These are phyloP conservation scores for Tragopan temminckii DNA, from an alignment of 2,797 vertebrate species.

Conservation along the genomic window DNA sequence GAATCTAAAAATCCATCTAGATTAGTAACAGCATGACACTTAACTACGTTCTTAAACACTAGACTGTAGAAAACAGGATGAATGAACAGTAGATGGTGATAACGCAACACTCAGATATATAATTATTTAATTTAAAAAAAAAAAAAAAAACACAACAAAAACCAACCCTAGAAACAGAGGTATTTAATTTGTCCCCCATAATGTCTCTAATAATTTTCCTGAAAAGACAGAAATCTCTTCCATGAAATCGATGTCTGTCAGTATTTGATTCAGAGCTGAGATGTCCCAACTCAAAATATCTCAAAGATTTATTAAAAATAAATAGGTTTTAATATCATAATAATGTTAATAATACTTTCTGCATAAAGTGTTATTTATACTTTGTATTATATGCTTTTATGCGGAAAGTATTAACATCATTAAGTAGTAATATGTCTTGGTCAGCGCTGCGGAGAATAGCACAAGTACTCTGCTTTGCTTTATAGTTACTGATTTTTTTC, in stretches of 20 bases:
- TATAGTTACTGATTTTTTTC: background rate
- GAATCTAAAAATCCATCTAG: background rate
- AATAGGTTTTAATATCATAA: background rate
- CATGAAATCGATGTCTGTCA: slow-evolving; percentile 19
- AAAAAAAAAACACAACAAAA: no score
- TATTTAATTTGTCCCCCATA: background rate
- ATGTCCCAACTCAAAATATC: background rate
- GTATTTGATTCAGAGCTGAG: slow-evolving; percentile 56
- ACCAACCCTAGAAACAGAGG: background rate
- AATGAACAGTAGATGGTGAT: slow-evolving; percentile 79
- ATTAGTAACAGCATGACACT: background rate
- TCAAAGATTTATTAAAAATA: background rate
- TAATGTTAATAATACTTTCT: background rate
- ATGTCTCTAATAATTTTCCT: slow-evolving; percentile 23
- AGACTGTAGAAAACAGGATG: background rate
- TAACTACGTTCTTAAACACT: background rate
- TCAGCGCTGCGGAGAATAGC: background rate
- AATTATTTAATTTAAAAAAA: background rate
- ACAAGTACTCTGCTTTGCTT: background rate
- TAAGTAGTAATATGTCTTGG: background rate
- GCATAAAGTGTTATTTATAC: no score
- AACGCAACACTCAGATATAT: slow-evolving; percentile 23
- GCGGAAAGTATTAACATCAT: no score
- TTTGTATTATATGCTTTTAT: no score
- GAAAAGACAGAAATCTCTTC: background rate